Percentiles rank a stretch among this genome's conserved stretches.
These are phyloP conservation scores for Conger conger DNA, from an alignment of 2,113 vertebrate genomes.

Conservation along the genomic window DNA sequence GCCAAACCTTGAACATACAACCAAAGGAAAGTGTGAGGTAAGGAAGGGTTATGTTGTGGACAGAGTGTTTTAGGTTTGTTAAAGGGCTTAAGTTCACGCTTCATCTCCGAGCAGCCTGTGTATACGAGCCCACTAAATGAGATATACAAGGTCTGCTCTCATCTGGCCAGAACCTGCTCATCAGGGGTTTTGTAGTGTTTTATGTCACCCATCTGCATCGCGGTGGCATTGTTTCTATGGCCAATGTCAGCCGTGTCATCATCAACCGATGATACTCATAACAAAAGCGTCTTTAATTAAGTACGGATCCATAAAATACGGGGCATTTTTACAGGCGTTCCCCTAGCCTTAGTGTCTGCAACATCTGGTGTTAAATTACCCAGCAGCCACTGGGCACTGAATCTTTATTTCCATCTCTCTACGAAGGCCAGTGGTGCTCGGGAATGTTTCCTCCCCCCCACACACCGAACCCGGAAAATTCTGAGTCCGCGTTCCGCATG, in stretches of 20 bases:
- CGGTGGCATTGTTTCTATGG: not conserved
- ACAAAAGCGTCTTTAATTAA: not conserved
- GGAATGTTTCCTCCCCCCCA: not conserved
- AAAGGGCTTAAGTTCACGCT: too few species aligned
- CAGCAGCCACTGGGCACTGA: not conserved
- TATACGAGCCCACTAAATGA: too few species aligned
- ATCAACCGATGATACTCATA: not conserved
- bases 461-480: not conserved
- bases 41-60: not conserved
- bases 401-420: not conserved
- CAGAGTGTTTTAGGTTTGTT: too few species aligned
- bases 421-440: not conserved
- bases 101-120: too few species aligned
- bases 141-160: not conserved
- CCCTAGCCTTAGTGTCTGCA: not conserved
- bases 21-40: not conserved
- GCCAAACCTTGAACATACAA: too few species aligned
- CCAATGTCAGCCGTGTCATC: not conserved
- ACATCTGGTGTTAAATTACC: not conserved
- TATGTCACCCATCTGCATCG: not conserved
- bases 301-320: not conserved
- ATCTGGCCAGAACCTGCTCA: not conserved
- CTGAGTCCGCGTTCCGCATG: not conserved
- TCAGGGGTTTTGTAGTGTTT: not conserved
- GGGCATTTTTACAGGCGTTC: not conserved